A percentile compares a stretch with the other conserved stretches of the same genome.
These are phyloP conservation scores for Myopa tessellatipennis DNA, from an alignment of 2,888 invertebrate species.

Conservation along the genomic window DNA sequence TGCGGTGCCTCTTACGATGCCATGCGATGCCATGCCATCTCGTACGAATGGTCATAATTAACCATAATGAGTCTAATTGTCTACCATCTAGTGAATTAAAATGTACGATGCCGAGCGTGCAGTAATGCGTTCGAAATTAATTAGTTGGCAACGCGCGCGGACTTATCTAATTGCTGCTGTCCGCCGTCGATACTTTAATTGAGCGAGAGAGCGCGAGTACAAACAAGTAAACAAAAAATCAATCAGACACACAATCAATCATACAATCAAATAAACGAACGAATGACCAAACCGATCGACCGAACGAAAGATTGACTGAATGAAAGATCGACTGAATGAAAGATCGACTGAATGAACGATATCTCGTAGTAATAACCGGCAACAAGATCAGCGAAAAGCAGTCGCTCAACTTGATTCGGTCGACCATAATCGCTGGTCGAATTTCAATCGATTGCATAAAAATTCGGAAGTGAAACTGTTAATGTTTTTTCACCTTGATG, in stretches of 20 bases:
- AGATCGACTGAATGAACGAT: not conserved
- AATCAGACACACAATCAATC: not conserved
- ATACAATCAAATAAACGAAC: too few relatives aligned
- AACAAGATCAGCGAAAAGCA: not conserved
- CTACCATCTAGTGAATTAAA: conserved; percentile 62
- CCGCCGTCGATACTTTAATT: conserved; percentile 63
- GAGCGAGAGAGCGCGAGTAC: conserved; percentile 44
- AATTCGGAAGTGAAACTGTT: not conserved
- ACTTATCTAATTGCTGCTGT: conserved; percentile 20
- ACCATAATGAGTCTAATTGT: conserved; percentile 67
- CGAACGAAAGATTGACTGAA: too few relatives aligned
- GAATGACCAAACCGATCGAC: too few relatives aligned
- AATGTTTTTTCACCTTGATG: too few relatives aligned
- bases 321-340: too few relatives aligned
- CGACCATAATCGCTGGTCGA: not conserved
- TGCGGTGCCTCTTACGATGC: too few relatives aligned
- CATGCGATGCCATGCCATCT: not conserved
- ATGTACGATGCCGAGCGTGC: conserved; percentile 67
- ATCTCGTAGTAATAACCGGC: not conserved
- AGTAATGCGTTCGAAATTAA: conserved; percentile 63
- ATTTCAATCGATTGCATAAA: not conserved
- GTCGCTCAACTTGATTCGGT: not conserved
- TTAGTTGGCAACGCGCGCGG: conserved; percentile 35
- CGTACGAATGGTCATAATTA: conserved; percentile 57
- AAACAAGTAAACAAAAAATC: not conserved